Evolutionary conservation across 2,113 vertebrate species (phyloP), one percentile per base, ranked within the genome.

Genomic region (Silurus glanis): DNA sequence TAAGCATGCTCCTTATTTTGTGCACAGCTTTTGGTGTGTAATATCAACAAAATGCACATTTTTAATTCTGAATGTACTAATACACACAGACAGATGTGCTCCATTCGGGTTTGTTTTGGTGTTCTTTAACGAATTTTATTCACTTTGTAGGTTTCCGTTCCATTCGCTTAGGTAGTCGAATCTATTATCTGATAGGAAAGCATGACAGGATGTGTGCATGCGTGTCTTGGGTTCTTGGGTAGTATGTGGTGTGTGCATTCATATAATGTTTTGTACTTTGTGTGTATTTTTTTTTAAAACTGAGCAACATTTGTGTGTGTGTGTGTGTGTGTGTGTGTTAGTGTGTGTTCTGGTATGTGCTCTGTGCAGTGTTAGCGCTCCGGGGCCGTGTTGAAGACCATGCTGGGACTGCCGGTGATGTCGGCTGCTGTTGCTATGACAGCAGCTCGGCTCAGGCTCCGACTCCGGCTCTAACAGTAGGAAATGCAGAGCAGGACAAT

Each of bases 381-480:
- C 89, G 85, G 88, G 87, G 90, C 90, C 88, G 80, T 87, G 88
- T 87, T 71, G 88, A 93, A 95, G 92, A 95, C 94, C 94, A 91
- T 94, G 95, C 97, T 96, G 96, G 96, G 96, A 94, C 89, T 91
- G 90, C 95, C 84, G 93, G 94, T 95, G 96, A 95, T 94, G 95
- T 93, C 96, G 93, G 93, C 94, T 95, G 94, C 94, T 90, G 97
- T 98, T 98, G 97, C 97, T 95, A 98, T 98, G 97, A 96, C 95
- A 96, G 96, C 97, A 91, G 91, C 92, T 91, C 91, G 92, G 95
- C 95, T 95, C 96, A 92, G 93, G 92, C 92, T 95, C 92, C 91
- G 92, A 95, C 95, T 96, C 96, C 91, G 92, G 92, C 92, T 95
- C 92, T 83, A 92, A 93, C 93, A 92, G 91, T 93, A 93, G 86